Evolutionary conservation across 2,888 invertebrate genomes (phyloP), one percentile per base, ranked within the genome.

Genomic region (Lottia scabra): DNA sequence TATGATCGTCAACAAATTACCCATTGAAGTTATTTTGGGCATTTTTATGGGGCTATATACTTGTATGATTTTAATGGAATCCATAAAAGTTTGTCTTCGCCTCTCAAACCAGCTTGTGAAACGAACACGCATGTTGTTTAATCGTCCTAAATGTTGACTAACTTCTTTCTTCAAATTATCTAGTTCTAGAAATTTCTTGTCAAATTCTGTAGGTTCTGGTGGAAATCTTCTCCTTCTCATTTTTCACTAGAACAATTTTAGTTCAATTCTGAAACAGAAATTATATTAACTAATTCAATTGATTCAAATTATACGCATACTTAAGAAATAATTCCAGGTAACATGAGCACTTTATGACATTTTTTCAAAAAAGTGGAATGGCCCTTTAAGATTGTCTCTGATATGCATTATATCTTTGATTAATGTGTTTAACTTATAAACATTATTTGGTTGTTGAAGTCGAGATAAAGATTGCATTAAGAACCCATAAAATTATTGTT

Each of bases 71-170:
- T 86, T 87, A 38, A 87, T 66, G 13, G 81, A 75, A 45, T 85
- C 83, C 13, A 85, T 70, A 71, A 87, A 87, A 16, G 84, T 79
- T 67, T 82, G 76, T 38, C 79, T 79, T 65, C 81, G 80, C 30
- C 82, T 68, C 8, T 80, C 77, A 72, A 87, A 87, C 87, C 87
- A 87, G 71, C 86, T 85, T 66, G 81, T 80, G 76, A 87, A 88
- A n/a, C 83, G 75, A 66, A 80, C 75, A 68, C 81, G 79, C 6
- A 87, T 74, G 15, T 74, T 70, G 74, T 88, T 87, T 19, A 87
- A 78, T 63, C 79, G 76, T 30, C 81, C 80, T 73, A 87, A 70
- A 63, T 87, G 84, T 2, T 67, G 65, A 65, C 80, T 78, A 27
- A 81, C 77, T 43, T 82, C 80, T 44, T 79, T 75, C 76, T 88